Percentiles rank a stretch among this genome's conserved stretches.
Evolutionary conservation across 2,113 vertebrate genomes (phyloP).

Genomic region (Forbesichthys papilliferus): DNA sequence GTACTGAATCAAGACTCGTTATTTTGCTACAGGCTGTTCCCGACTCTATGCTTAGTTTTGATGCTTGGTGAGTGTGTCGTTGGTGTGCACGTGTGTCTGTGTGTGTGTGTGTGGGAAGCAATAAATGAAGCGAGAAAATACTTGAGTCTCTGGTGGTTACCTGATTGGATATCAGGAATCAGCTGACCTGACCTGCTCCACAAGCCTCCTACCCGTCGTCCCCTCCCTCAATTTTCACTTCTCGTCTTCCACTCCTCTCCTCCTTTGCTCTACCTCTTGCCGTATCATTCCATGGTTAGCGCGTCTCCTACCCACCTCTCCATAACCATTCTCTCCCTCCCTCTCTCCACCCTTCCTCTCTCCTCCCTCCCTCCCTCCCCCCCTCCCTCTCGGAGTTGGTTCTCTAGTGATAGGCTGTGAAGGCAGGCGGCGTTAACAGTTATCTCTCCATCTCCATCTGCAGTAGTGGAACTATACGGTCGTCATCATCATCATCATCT

Average conservation of each 20-base stretch:
- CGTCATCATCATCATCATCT: conserved; percentile 78
- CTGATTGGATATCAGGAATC: conserved; percentile 78
- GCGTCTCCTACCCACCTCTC: conserved; percentile 19
- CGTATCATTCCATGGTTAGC: conserved; percentile 67
- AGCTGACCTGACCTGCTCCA: conserved; percentile 77
- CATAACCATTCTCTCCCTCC: background rate
- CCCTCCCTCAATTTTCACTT: conserved; percentile 12
- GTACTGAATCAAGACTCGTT: conserved; percentile 9
- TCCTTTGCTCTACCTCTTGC: conserved; percentile 13
- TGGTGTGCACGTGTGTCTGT: conserved; percentile 2
- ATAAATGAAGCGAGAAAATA: conserved; percentile 51
- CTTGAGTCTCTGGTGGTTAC: conserved; percentile 36
- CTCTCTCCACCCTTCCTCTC: conserved; percentile 23
- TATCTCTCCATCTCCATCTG: conserved; percentile 78
- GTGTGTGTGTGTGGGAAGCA: conserved; percentile 27
- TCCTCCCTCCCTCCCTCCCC: conserved; percentile 28
- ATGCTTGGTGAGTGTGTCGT: conserved; percentile 28
- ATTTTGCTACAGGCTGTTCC: conserved; percentile 63
- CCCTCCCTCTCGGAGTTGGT: conserved; percentile 72
- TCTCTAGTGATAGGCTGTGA: conserved; percentile 91
- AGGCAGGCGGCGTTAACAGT: conserved; percentile 91
- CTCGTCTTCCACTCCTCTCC: conserved; percentile 41
- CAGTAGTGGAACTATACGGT: conserved; percentile 87
- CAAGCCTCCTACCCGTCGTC: conserved; percentile 27
- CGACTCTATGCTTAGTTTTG: conserved; percentile 50